phyloP scores from a whole-genome alignment of 2,113 vertebrate species.

The Toxostoma redivivum region DNA sequence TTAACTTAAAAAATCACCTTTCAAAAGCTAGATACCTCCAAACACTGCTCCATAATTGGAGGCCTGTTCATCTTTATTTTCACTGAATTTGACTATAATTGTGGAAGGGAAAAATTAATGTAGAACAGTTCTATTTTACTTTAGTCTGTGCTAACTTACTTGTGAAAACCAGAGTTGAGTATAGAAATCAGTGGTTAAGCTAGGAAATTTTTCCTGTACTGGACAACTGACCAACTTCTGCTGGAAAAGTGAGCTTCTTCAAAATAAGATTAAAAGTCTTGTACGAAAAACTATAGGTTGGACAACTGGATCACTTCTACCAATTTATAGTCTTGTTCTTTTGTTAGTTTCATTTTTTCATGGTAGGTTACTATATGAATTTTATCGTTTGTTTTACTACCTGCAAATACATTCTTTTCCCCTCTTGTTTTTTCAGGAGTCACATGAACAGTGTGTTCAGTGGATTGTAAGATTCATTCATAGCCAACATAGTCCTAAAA shows the following conservation, averaged over 20 bases:
- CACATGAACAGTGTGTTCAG: slow-evolving; percentile 95
- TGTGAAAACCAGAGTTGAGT: background rate
- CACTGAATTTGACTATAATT: background rate
- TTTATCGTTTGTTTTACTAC: background rate
- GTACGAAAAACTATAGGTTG: background rate
- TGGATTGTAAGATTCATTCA: slow-evolving; percentile 98
- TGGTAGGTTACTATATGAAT: background rate
- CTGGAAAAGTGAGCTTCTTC: background rate
- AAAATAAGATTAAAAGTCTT: background rate
- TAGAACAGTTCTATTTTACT: background rate
- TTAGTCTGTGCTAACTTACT: background rate
- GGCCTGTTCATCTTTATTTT: background rate
- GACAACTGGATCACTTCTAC: background rate
- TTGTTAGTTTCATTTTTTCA: background rate
- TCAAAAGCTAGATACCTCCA: background rate
- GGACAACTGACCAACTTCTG: background rate
- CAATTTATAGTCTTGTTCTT: background rate
- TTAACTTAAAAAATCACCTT: background rate
- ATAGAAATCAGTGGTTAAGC: background rate
- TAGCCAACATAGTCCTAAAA: slow-evolving; percentile 94
- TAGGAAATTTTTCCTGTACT: background rate
- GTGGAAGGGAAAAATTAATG: background rate
- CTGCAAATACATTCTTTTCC: background rate
- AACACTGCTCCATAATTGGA: background rate
- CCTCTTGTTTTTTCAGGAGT: slow-evolving; percentile 78